Evolutionary conservation across 2,113 vertebrate species (phyloP), one percentile per base, ranked within the genome.

Genomic region (Micronycteris hirsuta): DNA sequence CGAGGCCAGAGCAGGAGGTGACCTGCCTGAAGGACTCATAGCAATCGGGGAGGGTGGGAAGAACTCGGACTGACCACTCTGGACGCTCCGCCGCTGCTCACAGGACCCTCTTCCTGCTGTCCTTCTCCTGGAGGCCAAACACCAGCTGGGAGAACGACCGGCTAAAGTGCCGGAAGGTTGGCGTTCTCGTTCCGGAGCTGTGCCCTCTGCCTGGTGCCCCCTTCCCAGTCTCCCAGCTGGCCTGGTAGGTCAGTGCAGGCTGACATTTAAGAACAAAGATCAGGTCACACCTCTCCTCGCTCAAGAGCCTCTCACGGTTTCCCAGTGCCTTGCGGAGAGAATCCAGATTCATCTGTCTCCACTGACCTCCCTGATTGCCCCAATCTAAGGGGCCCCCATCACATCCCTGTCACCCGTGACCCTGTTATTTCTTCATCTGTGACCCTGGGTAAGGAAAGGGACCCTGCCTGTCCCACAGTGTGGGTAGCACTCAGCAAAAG

Each of bases 101-200:
- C 26, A 0, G 7, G 26, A 7, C 33, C 58, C 49, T 8, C 26
- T 3, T 22, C 22, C 65, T 67, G 22, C 61, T 7, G 17, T 24
- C 41, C 22, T 41, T 81, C 28, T 49, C 16, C 33, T 11, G 4
- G 45, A 16, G 13, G 36, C 52, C 26, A 4, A 2, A 22, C 0
- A 2, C 19, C 63, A n/a, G 17, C 33, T 3, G 0, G 10, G 22
- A 14, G 2, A 22, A 13, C 22, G 20, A 10, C 3, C 0, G 16
- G 80, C 41, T 22, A 5, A 36, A 28, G 15, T 14, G 31, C 76
- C 14, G 2, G 31, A 26, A 20, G 26, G 16, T 20, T 19, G 17
- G 70, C 36, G 36, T 76, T 28, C 20, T 45, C 61, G 1, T 45
- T n/a, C 2, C 11, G 3, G 1, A 1, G 16, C 24, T 12, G 26